Percentiles rank a stretch among this genome's conserved stretches.
phyloP scores from a whole-genome alignment of 2,888 invertebrate genomes.

The Conistra vaccinii region DNA sequence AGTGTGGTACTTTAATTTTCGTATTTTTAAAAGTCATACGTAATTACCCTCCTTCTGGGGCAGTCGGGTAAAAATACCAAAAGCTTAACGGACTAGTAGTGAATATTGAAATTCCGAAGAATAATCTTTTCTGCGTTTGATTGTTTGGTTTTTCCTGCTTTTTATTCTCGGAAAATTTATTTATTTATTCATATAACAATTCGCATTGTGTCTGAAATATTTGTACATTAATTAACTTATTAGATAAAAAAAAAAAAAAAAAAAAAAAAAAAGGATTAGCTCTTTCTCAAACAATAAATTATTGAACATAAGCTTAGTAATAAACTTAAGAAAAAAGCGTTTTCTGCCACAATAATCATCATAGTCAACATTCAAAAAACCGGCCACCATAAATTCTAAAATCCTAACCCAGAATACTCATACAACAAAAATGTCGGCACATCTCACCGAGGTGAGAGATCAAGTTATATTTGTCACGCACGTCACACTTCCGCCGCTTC shows the following conservation, averaged over 20 bases:
- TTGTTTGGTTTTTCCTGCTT: background rate
- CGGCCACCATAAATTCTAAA: background rate
- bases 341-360: too few relatives aligned
- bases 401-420: background rate
- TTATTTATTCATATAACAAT: too few relatives aligned
- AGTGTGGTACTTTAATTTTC: background rate
- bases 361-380: background rate
- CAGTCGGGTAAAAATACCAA: too few relatives aligned
- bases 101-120: background rate
- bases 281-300: background rate
- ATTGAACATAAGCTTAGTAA: background rate
- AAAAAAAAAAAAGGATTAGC: too few relatives aligned
- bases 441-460: slow-evolving; percentile 59
- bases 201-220: too few relatives aligned
- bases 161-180: too few relatives aligned
- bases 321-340: background rate
- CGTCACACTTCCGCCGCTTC: slow-evolving; percentile 74
- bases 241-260: too few relatives aligned
- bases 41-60: too few relatives aligned
- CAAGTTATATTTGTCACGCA: slow-evolving; percentile 67
- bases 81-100: background rate
- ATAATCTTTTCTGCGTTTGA: background rate
- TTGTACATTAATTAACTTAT: too few relatives aligned
- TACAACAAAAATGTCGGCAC: slow-evolving; percentile 34
- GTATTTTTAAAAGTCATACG: background rate